Conservation (phyloP, 1,140 invertebrate genomes). For the Atta texana region DNA sequence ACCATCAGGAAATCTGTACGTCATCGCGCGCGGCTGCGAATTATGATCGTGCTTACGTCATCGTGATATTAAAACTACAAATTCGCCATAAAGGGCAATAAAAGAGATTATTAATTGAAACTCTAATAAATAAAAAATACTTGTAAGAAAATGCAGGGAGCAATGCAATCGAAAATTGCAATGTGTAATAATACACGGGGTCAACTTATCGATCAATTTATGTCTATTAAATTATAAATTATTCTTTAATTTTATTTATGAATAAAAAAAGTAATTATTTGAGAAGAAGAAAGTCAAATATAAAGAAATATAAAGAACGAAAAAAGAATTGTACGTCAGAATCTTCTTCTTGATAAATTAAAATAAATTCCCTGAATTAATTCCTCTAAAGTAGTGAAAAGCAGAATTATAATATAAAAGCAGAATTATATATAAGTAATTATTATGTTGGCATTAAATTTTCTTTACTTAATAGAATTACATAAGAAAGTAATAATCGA, state of each 20-base stretch:
- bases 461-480: not conserved
- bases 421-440: not conserved
- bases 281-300: not conserved
- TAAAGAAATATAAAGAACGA: not conserved
- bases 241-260: not conserved
- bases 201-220: no score
- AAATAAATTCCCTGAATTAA: not conserved
- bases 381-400: not conserved
- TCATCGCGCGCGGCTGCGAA: conserved; percentile 31
- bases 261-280: conserved; percentile 1
- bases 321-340: not conserved
- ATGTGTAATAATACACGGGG: no score
- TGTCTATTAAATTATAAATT: not conserved
- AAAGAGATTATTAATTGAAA: not conserved
- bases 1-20: conserved; percentile 47
- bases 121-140: not conserved
- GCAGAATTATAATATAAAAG: not conserved
- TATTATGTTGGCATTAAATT: not conserved
- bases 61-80: conserved; percentile 31
- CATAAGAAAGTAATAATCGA: no score
- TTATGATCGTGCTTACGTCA: conserved; percentile 51
- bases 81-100: not conserved
- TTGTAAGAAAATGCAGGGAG: no score
- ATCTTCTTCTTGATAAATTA: not conserved
- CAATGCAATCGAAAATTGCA: no score